phyloP scores from a whole-genome alignment of 2,113 vertebrate species.

The Toxotes chatareus region DNA sequence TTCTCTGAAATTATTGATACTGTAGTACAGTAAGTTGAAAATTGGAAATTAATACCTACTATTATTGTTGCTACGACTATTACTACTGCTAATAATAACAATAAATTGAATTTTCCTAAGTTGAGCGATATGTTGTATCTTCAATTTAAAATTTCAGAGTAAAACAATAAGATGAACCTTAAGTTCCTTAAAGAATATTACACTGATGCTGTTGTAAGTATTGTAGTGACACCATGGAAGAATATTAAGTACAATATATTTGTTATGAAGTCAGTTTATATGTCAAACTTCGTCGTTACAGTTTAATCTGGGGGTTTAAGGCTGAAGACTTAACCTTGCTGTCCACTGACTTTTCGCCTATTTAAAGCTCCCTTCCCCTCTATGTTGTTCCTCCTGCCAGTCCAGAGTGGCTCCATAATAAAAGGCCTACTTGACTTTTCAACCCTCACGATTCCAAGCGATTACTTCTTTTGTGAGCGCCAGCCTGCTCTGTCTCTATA shows the following conservation, averaged over 20 bases:
- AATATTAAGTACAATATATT: background rate
- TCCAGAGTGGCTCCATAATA: constrained; percentile 56
- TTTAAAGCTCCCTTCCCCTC: constrained; percentile 36
- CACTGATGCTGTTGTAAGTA: background rate
- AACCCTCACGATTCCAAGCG: constrained; percentile 82
- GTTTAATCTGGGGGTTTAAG: background rate
- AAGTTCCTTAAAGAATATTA: too few species aligned
- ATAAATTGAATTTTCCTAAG: background rate
- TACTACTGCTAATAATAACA: too few species aligned
- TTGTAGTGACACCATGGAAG: background rate
- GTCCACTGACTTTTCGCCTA: constrained; percentile 19
- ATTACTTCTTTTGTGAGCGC: constrained; percentile 74
- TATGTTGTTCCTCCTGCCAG: constrained; percentile 37
- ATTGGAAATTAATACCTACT: background rate
- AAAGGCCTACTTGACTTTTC: constrained; percentile 85
- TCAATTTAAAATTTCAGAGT: background rate
- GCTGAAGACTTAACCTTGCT: background rate
- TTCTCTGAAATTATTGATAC: background rate
- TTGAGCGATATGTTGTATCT: background rate
- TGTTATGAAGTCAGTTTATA: background rate
- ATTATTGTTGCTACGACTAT: too few species aligned
- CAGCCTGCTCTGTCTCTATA: constrained; percentile 34
- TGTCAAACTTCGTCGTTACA: background rate
- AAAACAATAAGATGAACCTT: background rate
- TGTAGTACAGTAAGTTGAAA: background rate